These are phyloP conservation scores for Pteronotus mesoamericanus DNA, from an alignment of 2,797 vertebrate species.

Conservation along the genomic window DNA sequence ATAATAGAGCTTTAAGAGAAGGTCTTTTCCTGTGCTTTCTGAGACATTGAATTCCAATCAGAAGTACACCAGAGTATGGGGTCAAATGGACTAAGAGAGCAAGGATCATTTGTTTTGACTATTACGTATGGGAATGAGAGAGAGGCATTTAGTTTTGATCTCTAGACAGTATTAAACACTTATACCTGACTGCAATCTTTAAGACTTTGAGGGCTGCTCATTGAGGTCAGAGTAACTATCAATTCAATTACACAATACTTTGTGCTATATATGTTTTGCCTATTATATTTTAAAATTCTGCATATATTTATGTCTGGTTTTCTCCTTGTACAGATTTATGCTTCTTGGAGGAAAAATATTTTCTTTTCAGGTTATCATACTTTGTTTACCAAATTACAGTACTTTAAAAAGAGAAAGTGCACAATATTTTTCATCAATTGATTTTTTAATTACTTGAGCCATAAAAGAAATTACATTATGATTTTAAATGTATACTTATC, in stretches of 20 bases:
- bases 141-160: background rate
- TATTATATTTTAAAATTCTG: background rate
- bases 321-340: background rate
- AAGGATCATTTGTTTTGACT: background rate
- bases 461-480: background rate
- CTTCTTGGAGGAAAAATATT: background rate
- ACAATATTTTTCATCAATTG: background rate
- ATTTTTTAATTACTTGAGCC: background rate
- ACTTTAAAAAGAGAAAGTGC: background rate
- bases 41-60: background rate
- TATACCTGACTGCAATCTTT: background rate
- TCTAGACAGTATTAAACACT: background rate
- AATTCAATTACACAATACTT: background rate
- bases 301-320: background rate
- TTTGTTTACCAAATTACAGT: background rate
- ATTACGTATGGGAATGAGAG: no score
- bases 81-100: background rate
- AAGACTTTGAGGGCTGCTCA: background rate
- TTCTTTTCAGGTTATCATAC: background rate
- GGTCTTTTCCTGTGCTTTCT: background rate
- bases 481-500: background rate
- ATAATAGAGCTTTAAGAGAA: background rate
- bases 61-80: background rate
- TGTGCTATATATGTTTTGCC: background rate
- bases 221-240: background rate